Conservation (phyloP, 64 coral and sea anemone species). For the Exaiptasia diaphana region DNA sequence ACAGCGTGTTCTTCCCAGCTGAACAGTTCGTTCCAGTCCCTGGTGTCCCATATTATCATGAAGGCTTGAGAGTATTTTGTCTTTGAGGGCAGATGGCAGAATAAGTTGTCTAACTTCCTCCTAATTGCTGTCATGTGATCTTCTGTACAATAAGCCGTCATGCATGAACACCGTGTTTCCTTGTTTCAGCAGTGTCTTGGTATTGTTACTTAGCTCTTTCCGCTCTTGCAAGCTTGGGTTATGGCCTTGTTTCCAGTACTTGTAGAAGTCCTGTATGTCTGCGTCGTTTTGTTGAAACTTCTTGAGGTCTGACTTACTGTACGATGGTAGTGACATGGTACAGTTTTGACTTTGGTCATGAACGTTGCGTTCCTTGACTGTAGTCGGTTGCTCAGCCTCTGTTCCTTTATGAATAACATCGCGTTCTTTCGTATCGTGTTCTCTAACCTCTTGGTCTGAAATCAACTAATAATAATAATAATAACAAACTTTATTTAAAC, state of each 20-base stretch:
- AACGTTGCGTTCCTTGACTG: too few relatives aligned
- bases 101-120: conserved; percentile 7
- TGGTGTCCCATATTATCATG: conserved; percentile 38
- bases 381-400: too few relatives aligned
- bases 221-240: conserved; percentile 24
- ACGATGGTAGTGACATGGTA: not conserved
- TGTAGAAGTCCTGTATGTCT: not conserved
- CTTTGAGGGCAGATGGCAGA: not conserved
- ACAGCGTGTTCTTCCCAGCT: not conserved
- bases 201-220: not conserved
- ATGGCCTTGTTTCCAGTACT: not conserved
- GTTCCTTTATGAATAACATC: too few relatives aligned
- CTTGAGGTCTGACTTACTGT: not conserved
- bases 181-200: conserved; percentile 5
- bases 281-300: conserved; percentile 3
- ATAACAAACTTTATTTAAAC: not conserved
- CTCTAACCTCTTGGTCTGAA: too few relatives aligned
- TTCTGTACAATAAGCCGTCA: conserved; percentile 11
- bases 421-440: too few relatives aligned
- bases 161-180: not conserved
- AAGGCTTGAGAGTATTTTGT: conserved; percentile 17
- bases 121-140: conserved; percentile 8
- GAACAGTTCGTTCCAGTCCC: conserved; percentile 15
- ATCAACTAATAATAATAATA: too few relatives aligned
- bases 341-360: too few relatives aligned